phyloP scores from a whole-genome alignment of 2,113 vertebrate genomes.

The Coracopsis vasa region DNA sequence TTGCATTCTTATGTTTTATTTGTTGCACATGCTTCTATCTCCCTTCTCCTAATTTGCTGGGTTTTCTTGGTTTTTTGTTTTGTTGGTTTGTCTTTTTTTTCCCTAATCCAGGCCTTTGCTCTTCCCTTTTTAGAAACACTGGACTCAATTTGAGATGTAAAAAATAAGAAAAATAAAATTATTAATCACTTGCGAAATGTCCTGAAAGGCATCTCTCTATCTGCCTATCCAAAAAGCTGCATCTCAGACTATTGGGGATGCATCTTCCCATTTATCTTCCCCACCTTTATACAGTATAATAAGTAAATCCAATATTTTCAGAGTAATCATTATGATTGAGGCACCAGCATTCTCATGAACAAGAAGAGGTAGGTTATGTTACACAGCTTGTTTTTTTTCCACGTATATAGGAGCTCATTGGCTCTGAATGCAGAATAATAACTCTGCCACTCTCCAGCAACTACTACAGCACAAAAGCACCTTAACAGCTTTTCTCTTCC shows the following conservation, averaged over 20 bases:
- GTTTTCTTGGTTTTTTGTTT: background rate
- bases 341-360: background rate
- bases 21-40: background rate
- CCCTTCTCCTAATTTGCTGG: background rate
- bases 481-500: background rate
- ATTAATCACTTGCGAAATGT: background rate
- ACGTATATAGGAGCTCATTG: background rate
- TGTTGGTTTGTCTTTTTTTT: background rate
- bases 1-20: accelerated
- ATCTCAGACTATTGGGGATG: background rate
- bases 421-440: background rate
- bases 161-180: background rate
- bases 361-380: background rate
- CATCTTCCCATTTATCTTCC: background rate
- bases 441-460: background rate
- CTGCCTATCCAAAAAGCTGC: background rate
- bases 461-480: background rate
- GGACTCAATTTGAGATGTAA: background rate
- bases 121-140: background rate
- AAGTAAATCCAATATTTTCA: background rate
- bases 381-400: accelerated
- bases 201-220: background rate
- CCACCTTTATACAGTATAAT: background rate
- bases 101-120: background rate
- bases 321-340: background rate